Base-by-base conservation (phyloP, 1,140 invertebrate species). In the Phocides pigmalion region DNA sequence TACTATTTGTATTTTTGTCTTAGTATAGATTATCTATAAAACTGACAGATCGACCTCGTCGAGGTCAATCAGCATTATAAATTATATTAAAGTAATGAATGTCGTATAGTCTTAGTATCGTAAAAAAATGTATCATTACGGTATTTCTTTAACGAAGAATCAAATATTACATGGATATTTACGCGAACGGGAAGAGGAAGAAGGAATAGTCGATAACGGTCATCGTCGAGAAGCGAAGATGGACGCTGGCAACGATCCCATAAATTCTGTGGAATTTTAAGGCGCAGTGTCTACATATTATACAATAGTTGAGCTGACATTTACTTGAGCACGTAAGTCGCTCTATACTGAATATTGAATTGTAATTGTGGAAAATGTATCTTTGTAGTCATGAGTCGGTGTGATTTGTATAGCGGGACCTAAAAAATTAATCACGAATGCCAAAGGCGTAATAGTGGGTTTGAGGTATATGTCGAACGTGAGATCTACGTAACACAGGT, bases 361-460 rank as follows among this genome's bases (percentile, higher is more conserved):
- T 47, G 4, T 47, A 0, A 47, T 3, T 20, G 42, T n/a, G n/a
- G n/a, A n/a, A n/a, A n/a, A 3, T 5, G 16, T 46, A n/a, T 46
- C 20, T 11, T 20, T 19, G 19, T 17, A 20, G 11, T 46, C 0
- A 22, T n/a, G n/a, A 8, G 44, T 22, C 3, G 9, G 3, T 2
- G 19, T 22, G 17, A 46, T 46, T 22, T 46, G 17, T 22, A 19
- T 46, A 11, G n/a, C 44, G 19, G n/a, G 5, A 17, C n/a, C 19
- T 12, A 46, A 22, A 22, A 0, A 5, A 22, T 46, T 46, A 22
- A 46, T 46, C n/a, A n/a, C n/a, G n/a, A 46, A 46, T 22, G 44
- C n/a, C 44, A 46, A 22, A 46, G n/a, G 16, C 44, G 44, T 46
- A 46, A 19, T 16, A 19, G 44, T 46, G 44, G 19, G 44, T 19